phyloP scores from a whole-genome alignment of 1,140 invertebrate genomes.

The Bombus ignitus region DNA sequence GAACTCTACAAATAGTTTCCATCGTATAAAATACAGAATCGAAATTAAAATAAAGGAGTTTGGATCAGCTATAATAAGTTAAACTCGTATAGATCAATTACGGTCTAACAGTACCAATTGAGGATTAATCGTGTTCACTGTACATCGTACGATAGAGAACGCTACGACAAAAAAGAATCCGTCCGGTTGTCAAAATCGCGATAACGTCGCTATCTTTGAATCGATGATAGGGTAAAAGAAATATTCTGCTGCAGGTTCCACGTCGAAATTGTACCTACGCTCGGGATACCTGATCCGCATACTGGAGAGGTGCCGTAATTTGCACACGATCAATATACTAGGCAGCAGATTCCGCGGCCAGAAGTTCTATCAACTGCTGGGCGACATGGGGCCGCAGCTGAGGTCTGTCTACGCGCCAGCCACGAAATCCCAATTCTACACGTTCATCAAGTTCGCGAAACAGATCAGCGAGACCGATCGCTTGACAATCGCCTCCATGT shows the following conservation, averaged over 20 bases:
- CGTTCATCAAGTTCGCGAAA: conserved; percentile 60
- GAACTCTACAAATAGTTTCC: no score
- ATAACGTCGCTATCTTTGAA: not conserved
- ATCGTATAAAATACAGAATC: not conserved
- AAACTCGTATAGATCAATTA: no score
- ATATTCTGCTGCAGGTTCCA: conserved; percentile 51
- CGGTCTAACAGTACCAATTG: no score
- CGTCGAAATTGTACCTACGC: conserved; percentile 63
- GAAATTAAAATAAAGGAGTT: not conserved
- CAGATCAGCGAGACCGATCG: conserved; percentile 62
- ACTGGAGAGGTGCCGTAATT: conserved; percentile 66
- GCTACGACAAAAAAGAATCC: not conserved
- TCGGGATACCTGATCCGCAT: conserved; percentile 64
- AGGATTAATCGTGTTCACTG: no score
- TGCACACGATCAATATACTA: conserved; percentile 69
- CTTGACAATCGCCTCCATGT: conserved; percentile 48
- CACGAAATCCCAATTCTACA: conserved; percentile 62
- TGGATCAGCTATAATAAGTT: not conserved
- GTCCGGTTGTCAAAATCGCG: not conserved
- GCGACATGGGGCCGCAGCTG: conserved; percentile 51
- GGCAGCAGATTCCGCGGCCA: conserved; percentile 62
- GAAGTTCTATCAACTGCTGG: conserved; percentile 72
- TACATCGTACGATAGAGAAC: no score
- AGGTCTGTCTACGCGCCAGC: conserved; percentile 43
- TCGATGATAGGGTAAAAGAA: not conserved